These are phyloP conservation scores for Hyaena hyaena DNA, from an alignment of 2,113 vertebrate species.

Conservation along the genomic window DNA sequence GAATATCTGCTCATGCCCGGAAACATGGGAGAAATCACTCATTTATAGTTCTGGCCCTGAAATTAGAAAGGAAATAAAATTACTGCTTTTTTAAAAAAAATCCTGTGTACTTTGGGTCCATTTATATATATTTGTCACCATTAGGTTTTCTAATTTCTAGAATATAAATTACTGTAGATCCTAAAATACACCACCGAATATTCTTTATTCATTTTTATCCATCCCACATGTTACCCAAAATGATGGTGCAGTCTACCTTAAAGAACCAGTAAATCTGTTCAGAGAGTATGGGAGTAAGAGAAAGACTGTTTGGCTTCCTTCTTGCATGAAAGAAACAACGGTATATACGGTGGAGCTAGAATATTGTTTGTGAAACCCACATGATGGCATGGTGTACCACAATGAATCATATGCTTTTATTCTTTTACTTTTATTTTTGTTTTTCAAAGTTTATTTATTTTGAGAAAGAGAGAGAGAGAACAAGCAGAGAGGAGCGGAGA, in stretches of 20 bases:
- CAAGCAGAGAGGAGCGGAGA: too few relatives aligned
- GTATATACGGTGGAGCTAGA: neutral
- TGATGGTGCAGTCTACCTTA: neutral
- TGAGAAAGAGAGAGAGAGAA: too few relatives aligned
- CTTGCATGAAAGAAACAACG: neutral
- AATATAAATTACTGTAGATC: neutral
- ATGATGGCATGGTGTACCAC: neutral
- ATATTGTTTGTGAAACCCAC: neutral
- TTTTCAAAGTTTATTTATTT: too few relatives aligned
- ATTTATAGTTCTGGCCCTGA: neutral
- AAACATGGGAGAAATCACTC: neutral
- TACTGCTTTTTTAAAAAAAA: neutral
- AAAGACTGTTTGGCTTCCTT: neutral
- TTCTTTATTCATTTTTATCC: slow-evolving; percentile 38
- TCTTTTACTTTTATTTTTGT: too few relatives aligned
- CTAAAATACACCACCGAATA: slow-evolving; percentile 55
- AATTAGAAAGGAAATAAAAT: slow-evolving; percentile 23
- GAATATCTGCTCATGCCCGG: neutral
- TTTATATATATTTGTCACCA: slow-evolving; percentile 12
- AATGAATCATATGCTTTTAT: neutral
- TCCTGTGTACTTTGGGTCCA: neutral
- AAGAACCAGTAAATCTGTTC: neutral
- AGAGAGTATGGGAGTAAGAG: neutral
- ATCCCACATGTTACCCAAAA: slow-evolving; percentile 47
- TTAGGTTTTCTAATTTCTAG: slow-evolving; percentile 54